Evolutionary conservation across 2,888 invertebrate species (phyloP).

Genomic region (Lasioglossum figueresi): DNA sequence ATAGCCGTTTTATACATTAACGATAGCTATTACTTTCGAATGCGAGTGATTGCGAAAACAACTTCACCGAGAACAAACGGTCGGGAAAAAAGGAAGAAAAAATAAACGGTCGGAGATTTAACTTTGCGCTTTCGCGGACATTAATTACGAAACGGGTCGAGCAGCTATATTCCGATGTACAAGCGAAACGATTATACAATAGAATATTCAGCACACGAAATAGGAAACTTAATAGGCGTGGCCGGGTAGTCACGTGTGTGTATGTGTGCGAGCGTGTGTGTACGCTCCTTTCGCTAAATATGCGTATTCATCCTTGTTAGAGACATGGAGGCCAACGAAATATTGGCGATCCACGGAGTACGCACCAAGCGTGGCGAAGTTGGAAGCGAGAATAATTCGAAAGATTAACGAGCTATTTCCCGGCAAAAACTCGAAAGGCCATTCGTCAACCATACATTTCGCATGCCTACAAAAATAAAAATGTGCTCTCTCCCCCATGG

Average conservation of each 20-base stretch:
- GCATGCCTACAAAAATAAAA: conserved; percentile 77
- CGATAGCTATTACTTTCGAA: background rate
- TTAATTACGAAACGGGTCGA: background rate
- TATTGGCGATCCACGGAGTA: conserved; percentile 63
- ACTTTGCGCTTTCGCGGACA: conserved; percentile 13
- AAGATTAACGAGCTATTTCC: conserved; percentile 81
- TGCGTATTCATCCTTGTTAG: conserved; percentile 19
- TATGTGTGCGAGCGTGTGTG: background rate
- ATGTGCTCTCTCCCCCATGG: conserved; percentile 59
- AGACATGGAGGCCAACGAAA: conserved; percentile 49
- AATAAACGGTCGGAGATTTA: background rate
- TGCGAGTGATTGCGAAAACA: conserved; percentile 7
- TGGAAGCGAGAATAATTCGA: conserved; percentile 79
- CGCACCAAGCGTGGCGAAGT: conserved; percentile 61
- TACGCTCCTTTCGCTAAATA: conserved; percentile 15
- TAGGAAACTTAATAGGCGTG: conserved; percentile 17
- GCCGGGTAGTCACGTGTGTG: background rate
- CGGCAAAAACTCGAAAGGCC: conserved; percentile 77
- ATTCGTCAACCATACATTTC: conserved; percentile 80
- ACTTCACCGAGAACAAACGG: background rate
- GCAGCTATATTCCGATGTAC: background rate
- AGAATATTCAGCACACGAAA: conserved; percentile 4
- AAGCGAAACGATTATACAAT: background rate
- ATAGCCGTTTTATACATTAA: conserved; percentile 25
- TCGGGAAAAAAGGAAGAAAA: background rate